phyloP scores from a whole-genome alignment of 2,888 invertebrate species.

The Cheilosia soror region DNA sequence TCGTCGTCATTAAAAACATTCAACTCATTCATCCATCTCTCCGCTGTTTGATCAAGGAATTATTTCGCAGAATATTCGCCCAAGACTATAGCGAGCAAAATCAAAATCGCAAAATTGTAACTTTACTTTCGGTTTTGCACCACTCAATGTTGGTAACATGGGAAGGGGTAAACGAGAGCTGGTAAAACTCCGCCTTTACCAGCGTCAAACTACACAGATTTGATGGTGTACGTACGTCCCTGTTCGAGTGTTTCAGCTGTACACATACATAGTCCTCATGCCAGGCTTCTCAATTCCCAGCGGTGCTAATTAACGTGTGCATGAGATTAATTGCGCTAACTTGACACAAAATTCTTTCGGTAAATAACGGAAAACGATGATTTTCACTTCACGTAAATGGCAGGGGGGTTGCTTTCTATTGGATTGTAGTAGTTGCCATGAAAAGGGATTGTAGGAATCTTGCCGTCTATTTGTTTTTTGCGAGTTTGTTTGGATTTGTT shows the following conservation, averaged over 20 bases:
- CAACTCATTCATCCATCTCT: slow-evolving; percentile 57
- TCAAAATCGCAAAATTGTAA: slow-evolving; percentile 70
- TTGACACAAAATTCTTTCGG: slow-evolving; percentile 74
- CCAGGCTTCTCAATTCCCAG: slow-evolving; percentile 80
- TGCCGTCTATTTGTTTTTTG: slow-evolving; percentile 31
- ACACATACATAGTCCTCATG: slow-evolving; percentile 39
- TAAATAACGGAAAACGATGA: slow-evolving; percentile 71
- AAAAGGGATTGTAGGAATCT: slow-evolving; percentile 19
- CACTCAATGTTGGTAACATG: slow-evolving; percentile 5
- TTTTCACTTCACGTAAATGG: slow-evolving; percentile 64
- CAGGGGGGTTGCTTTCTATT: slow-evolving; percentile 5
- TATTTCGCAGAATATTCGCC: slow-evolving; percentile 58
- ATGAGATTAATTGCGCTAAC: slow-evolving; percentile 76
- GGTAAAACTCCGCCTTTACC: slow-evolving; percentile 29
- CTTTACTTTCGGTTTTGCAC: slow-evolving; percentile 38
- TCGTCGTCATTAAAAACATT: slow-evolving; percentile 68
- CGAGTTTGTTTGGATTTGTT: slow-evolving; percentile 37
- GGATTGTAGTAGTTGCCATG: slow-evolving; percentile 7
- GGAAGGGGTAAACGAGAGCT: neutral
- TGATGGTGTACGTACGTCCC: slow-evolving; percentile 19
- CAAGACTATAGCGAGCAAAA: slow-evolving; percentile 24
- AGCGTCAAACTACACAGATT: slow-evolving; percentile 43
- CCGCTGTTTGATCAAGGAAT: slow-evolving; percentile 68
- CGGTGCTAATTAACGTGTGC: slow-evolving; percentile 83
- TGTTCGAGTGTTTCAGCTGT: slow-evolving; percentile 20